These are phyloP conservation scores for Istiophorus platypterus DNA, from an alignment of 2,113 vertebrate genomes.

Conservation along the genomic window DNA sequence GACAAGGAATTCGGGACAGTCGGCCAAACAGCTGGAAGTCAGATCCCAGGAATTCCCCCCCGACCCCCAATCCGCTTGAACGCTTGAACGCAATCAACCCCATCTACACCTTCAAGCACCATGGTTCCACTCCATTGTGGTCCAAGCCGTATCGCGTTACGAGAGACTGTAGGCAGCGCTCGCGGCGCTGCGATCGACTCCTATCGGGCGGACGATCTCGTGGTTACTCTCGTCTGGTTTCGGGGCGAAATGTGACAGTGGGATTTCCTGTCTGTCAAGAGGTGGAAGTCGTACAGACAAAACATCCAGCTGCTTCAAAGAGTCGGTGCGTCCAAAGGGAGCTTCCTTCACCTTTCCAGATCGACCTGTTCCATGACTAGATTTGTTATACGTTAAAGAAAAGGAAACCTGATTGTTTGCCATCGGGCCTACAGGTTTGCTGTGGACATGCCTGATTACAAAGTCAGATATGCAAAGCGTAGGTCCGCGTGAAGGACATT, in stretches of 20 bases:
- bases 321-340: slow-evolving; percentile 26
- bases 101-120: not conserved
- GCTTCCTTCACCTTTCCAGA: not conserved
- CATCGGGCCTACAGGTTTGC: not conserved
- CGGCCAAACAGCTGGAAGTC: not conserved
- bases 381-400: not conserved
- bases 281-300: slow-evolving; percentile 38
- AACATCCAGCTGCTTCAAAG: slow-evolving; percentile 7
- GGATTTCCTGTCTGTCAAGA: slow-evolving; percentile 64
- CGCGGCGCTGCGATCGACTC: not conserved
- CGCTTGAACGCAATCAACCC: not conserved
- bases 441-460: not conserved
- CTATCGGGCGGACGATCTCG: slow-evolving; percentile 50
- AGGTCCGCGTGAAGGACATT: not conserved
- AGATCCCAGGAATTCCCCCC: not conserved
- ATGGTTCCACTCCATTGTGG: not conserved
- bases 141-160: not conserved
- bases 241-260: slow-evolving; percentile 42
- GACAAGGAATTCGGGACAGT: not conserved
- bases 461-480: not conserved
- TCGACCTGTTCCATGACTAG: not conserved
- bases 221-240: slow-evolving; percentile 39
- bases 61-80: too few relatives aligned
- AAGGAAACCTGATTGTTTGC: not conserved
- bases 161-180: not conserved